Evolutionary conservation across 2,888 invertebrate genomes (phyloP).

Genomic region (Diaprepes abbreviatus): DNA sequence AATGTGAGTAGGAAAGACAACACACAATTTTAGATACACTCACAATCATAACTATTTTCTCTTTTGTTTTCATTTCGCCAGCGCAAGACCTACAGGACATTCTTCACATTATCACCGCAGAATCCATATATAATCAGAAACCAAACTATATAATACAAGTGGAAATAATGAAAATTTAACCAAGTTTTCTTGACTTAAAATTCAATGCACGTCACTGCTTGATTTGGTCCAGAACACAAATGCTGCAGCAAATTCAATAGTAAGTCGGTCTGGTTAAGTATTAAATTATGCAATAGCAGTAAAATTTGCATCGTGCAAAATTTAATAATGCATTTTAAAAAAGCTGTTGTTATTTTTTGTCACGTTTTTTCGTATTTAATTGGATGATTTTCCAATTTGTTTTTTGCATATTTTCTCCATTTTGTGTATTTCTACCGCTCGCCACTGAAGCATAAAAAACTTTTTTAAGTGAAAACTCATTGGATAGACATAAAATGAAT

Average conservation of each 20-base stretch:
- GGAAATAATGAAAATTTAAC: not conserved
- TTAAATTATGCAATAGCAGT: conserved; percentile 45
- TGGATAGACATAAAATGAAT: not conserved
- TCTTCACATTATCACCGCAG: too few relatives aligned
- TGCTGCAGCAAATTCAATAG: conserved; percentile 17
- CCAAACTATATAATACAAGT: too few relatives aligned
- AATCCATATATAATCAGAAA: too few relatives aligned
- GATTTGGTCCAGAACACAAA: conserved; percentile 17
- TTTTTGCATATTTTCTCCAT: conserved; percentile 31
- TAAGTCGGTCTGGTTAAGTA: conserved; percentile 33
- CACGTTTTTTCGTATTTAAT: conserved; percentile 40
- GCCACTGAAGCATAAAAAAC: conserved; percentile 12
- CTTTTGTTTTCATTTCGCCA: too few relatives aligned
- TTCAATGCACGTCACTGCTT: conserved; percentile 1
- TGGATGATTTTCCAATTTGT: conserved; percentile 42
- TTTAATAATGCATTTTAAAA: conserved; percentile 46
- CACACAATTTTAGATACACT: too few relatives aligned
- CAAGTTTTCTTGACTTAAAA: not conserved
- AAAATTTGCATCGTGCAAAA: conserved; percentile 41
- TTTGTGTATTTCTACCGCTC: conserved; percentile 2
- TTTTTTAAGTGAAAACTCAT: conserved; percentile 18
- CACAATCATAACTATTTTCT: too few relatives aligned
- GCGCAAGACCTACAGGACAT: too few relatives aligned
- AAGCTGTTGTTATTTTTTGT: conserved; percentile 32
- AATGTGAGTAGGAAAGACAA: too few relatives aligned